Conservation (phyloP, 2,888 invertebrate species). For the Nymphalis urticae region DNA sequence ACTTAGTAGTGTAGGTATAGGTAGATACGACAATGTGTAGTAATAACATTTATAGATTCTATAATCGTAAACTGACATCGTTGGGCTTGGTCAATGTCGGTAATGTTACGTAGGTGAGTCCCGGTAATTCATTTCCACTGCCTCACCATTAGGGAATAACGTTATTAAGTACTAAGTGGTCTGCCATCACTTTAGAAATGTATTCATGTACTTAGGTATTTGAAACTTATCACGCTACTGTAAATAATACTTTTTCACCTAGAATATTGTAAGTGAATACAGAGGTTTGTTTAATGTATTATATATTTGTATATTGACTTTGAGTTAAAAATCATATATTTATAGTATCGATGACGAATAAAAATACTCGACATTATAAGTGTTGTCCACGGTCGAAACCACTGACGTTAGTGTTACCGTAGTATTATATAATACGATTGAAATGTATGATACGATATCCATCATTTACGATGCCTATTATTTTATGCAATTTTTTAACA, state of each 20-base stretch:
- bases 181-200: conserved; percentile 10
- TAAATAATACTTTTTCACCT: not conserved
- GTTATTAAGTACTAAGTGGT: conserved; percentile 27
- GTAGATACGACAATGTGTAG: conserved; percentile 1
- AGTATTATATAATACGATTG: conserved; percentile 10
- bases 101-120: conserved; percentile 33
- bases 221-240: not conserved
- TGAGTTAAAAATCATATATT: not conserved
- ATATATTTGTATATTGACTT: not conserved
- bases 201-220: conserved; percentile 6
- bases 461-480: not conserved
- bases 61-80: conserved; percentile 4
- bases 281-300: not conserved
- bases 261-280: not conserved
- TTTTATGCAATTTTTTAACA: not conserved
- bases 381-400: not conserved
- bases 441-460: conserved; percentile 7
- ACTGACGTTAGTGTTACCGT: conserved; percentile 5
- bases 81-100: conserved; percentile 45
- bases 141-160: conserved; percentile 43
- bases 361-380: not conserved
- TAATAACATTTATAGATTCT: conserved; percentile 4
- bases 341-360: not conserved
- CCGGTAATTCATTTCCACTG: conserved; percentile 43
- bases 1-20: conserved; percentile 6